Evolutionary conservation across 1,140 invertebrate species (phyloP), one percentile per base, ranked within the genome.

Genomic region (Temnothorax curvispinosus): DNA sequence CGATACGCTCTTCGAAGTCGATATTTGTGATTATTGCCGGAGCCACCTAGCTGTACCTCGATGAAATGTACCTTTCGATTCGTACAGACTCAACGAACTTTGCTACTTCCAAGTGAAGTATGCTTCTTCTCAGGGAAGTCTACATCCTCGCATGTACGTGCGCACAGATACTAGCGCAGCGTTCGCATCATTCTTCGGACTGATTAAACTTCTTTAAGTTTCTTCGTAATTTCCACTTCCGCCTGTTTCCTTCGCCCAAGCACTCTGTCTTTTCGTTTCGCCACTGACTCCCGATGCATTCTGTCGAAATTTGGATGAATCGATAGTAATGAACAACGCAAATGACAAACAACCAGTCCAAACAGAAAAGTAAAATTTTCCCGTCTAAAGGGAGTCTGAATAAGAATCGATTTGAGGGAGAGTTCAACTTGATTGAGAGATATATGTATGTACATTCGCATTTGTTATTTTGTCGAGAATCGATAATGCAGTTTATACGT

Each of bases 121-220:
- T 75, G 54, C 56, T 84, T 84, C 27, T 75, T 84, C 9, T 8
- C 27, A 21, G 32, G 27, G 27, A 74, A 75, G 54, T 84, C 80
- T 74, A 74, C 32, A 74, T 50, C n/a, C 44, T 74, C 41, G 27
- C 47, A 13, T 74, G 18, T 84, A 84, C 27, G 80, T 84, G 69
- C 35, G 69, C 80, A 62, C 80, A 74, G 41, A 74, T 21, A 75
- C 69, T 1, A 56, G 15, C 6, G 15, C 35, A 60, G 15, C 35
- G 7, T 41, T 50, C 35, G 86, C 72, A 76, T 89, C 88, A 87
- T 89, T 77, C 54, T 87, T 77, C 77, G 77, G 56, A 44, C 85
- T 87, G 85, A 88, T 88, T 88, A 88, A 88, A 87, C 87, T 71
- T 60, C 76, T 81, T 67, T 65, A 77, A 52, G 58, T 87, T 87